Percentiles rank a stretch among this genome's conserved stretches.
Evolutionary conservation across 2,888 invertebrate species (phyloP).

Genomic region (Oscheius sp.): DNA sequence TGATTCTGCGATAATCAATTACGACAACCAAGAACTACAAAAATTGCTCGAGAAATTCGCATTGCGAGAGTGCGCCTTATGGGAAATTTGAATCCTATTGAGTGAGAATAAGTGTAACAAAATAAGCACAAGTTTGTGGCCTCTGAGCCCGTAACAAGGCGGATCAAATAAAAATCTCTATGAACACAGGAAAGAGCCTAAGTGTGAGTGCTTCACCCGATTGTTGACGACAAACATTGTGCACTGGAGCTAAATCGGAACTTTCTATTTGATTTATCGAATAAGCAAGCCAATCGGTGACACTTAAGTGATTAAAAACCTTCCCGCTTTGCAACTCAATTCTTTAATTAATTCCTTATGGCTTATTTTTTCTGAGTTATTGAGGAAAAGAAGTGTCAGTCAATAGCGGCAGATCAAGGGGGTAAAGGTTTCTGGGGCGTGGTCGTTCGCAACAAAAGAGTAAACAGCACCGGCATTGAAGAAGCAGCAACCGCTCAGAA

Average conservation of each 20-base stretch:
- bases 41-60: slow-evolving; percentile 9
- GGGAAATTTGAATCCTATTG: too few species aligned
- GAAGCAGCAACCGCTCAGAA: slow-evolving; percentile 10
- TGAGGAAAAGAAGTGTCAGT: slow-evolving; percentile 3
- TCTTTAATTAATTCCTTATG: background rate
- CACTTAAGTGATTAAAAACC: slow-evolving; percentile 17
- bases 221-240: slow-evolving; percentile 31
- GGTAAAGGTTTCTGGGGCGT: slow-evolving; percentile 26
- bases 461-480: slow-evolving; percentile 28
- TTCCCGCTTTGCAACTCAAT: background rate
- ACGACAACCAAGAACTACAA: background rate
- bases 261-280: slow-evolving; percentile 29
- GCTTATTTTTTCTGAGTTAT: background rate
- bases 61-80: background rate
- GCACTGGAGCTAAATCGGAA: slow-evolving; percentile 26
- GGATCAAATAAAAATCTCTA: background rate
- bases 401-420: slow-evolving; percentile 24
- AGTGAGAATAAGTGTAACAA: background rate
- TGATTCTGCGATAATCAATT: slow-evolving; percentile 30
- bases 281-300: slow-evolving; percentile 23
- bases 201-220: slow-evolving; percentile 28
- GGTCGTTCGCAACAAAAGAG: slow-evolving; percentile 25
- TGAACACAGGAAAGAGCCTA: slow-evolving; percentile 21
- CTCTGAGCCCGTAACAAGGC: background rate
- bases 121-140: background rate